Evolutionary conservation across 1,140 invertebrate species (phyloP).

Genomic region (Drosophila nikananu): DNA sequence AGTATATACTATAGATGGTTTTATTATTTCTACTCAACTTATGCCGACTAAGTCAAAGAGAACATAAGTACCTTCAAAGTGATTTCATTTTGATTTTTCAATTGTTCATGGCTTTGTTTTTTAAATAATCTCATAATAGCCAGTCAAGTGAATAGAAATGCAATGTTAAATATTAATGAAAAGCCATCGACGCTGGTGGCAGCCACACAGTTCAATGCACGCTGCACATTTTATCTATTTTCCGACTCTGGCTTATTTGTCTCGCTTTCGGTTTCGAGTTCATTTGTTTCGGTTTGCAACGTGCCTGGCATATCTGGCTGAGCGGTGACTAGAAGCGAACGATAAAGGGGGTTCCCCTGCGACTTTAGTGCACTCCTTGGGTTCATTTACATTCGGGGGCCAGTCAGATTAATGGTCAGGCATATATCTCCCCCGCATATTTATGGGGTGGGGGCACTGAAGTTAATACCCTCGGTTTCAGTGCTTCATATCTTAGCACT

Average conservation of each 20-base stretch:
- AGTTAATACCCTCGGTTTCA: slow-evolving; percentile 10
- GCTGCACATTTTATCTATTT: slow-evolving; percentile 26
- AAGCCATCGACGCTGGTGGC: background rate
- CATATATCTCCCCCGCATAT: slow-evolving; percentile 40
- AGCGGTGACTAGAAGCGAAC: background rate
- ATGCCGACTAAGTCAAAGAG: background rate
- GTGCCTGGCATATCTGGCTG: slow-evolving; percentile 47
- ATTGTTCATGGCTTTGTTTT: slow-evolving; percentile 5
- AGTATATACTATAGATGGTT: background rate
- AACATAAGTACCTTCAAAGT: background rate
- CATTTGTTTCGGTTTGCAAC: slow-evolving; percentile 17
- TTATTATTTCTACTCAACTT: background rate
- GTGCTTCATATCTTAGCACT: slow-evolving; percentile 45
- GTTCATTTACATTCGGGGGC: slow-evolving; percentile 30
- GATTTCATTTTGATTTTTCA: background rate
- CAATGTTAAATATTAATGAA: slow-evolving; percentile 15
- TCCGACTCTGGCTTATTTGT: slow-evolving; percentile 15
- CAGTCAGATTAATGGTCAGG: slow-evolving; percentile 49
- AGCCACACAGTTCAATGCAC: slow-evolving; percentile 45
- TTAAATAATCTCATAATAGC: slow-evolving; percentile 12
- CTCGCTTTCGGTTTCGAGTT: slow-evolving; percentile 14
- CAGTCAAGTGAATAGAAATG: slow-evolving; percentile 4
- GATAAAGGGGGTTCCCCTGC: background rate
- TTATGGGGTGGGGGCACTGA: slow-evolving; percentile 1
- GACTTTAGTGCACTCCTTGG: slow-evolving; percentile 11